Evolutionary conservation across 2,888 invertebrate species (phyloP).

Genomic region (Lampropteryx suffumata): DNA sequence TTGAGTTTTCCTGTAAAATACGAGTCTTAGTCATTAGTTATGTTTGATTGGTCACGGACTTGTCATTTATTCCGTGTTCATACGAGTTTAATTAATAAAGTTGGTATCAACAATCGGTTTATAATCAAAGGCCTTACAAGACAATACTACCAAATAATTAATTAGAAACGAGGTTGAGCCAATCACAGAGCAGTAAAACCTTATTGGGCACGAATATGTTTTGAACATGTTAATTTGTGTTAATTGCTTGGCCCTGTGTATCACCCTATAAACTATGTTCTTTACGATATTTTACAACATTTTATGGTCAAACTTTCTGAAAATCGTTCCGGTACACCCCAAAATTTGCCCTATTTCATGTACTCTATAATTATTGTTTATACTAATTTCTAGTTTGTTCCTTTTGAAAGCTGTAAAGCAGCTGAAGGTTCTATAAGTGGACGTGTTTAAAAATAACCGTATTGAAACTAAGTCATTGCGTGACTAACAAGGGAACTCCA

Average conservation of each 20-base stretch:
- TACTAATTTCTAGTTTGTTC: not conserved
- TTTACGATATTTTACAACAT: slow-evolving; percentile 1
- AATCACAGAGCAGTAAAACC: slow-evolving; percentile 26
- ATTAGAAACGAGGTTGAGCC: slow-evolving; percentile 13
- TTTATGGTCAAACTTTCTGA: not conserved
- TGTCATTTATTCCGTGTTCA: no score
- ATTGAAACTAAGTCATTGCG: slow-evolving; percentile 13
- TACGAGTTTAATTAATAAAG: not conserved
- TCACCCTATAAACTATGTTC: slow-evolving; percentile 5
- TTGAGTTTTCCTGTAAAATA: no score
- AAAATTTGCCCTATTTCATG: no score
- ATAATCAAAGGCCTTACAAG: no score
- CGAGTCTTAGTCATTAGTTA: no score
- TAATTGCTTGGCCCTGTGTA: slow-evolving; percentile 17
- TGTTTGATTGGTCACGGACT: no score
- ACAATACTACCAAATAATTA: no score
- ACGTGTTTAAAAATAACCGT: slow-evolving; percentile 20
- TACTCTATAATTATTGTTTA: no score
- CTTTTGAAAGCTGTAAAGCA: not conserved
- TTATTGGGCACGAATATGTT: slow-evolving; percentile 26
- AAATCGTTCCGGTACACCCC: not conserved
- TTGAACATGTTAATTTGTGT: slow-evolving; percentile 23
- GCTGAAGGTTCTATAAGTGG: not conserved
- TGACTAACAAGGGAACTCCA: slow-evolving; percentile 57
- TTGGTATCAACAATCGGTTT: no score